Conservation (phyloP, 2,113 vertebrate genomes). For the Scomber japonicus region DNA sequence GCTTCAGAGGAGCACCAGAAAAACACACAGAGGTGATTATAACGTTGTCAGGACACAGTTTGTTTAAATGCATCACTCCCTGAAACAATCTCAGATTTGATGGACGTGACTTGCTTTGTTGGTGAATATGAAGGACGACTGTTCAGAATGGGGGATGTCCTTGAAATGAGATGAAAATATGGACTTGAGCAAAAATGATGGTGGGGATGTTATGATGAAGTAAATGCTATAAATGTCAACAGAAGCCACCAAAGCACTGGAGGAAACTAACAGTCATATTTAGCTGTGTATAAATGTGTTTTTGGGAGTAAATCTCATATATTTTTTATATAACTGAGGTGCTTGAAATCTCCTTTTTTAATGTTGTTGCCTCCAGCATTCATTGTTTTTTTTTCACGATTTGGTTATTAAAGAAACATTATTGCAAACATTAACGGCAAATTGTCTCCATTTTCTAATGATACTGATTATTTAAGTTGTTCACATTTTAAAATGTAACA, state of each 20-base stretch:
- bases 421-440: too few relatives aligned
- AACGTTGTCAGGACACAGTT: constrained; percentile 54
- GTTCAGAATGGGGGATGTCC: constrained; percentile 3
- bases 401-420: too few relatives aligned
- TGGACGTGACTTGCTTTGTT: constrained; percentile 43
- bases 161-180: constrained; percentile 24
- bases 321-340: neutral
- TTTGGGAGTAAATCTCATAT: neutral
- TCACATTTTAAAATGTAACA: too few relatives aligned
- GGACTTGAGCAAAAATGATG: neutral
- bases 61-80: constrained; percentile 53
- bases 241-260: too few relatives aligned
- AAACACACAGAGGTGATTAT: constrained; percentile 61
- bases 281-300: neutral
- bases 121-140: constrained; percentile 33
- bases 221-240: neutral
- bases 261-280: neutral
- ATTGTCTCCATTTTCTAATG: too few relatives aligned
- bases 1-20: constrained; percentile 41
- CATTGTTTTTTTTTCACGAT: too few relatives aligned
- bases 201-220: neutral
- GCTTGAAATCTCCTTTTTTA: neutral
- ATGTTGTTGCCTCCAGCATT: too few relatives aligned
- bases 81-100: constrained; percentile 40
- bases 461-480: too few relatives aligned